Percentiles rank a stretch among this genome's conserved stretches.
These are phyloP conservation scores for Aporophyla lueneburgensis DNA, from an alignment of 2,888 invertebrate species.

Conservation along the genomic window DNA sequence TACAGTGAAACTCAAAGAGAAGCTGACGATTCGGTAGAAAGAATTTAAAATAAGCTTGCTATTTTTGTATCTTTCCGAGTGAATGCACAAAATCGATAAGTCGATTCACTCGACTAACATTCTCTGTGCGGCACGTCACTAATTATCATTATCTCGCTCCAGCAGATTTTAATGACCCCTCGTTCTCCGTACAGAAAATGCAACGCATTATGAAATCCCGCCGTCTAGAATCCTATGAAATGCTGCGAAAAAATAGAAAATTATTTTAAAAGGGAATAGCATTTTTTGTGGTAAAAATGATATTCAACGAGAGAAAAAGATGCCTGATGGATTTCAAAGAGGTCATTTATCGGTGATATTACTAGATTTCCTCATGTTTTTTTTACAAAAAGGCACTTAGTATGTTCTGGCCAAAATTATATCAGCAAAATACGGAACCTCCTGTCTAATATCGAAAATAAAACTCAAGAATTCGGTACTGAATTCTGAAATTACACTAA, in stretches of 20 bases:
- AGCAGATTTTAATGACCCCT: conserved; percentile 69
- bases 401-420: neutral
- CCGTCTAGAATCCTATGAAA: conserved; percentile 59
- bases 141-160: conserved; percentile 69
- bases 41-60: neutral
- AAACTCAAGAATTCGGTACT: neutral
- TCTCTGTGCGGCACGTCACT: conserved; percentile 44
- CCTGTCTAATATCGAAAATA: too few species aligned
- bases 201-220: conserved; percentile 64
- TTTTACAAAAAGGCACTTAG: neutral
- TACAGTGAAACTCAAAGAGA: neutral
- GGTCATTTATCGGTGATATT: neutral
- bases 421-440: neutral
- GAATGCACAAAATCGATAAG: conserved; percentile 36
- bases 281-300: conserved; percentile 12
- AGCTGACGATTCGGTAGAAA: neutral
- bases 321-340: conserved; percentile 20
- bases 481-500: conserved; percentile 3
- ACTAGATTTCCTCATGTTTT: neutral
- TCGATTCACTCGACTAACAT: conserved; percentile 43
- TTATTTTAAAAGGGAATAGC: conserved; percentile 36
- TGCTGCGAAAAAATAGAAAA: conserved; percentile 55
- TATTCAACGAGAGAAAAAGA: neutral
- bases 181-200: conserved; percentile 63
- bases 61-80: neutral